phyloP scores from a whole-genome alignment of 1,140 invertebrate genomes.

The Agrypnia vestita region DNA sequence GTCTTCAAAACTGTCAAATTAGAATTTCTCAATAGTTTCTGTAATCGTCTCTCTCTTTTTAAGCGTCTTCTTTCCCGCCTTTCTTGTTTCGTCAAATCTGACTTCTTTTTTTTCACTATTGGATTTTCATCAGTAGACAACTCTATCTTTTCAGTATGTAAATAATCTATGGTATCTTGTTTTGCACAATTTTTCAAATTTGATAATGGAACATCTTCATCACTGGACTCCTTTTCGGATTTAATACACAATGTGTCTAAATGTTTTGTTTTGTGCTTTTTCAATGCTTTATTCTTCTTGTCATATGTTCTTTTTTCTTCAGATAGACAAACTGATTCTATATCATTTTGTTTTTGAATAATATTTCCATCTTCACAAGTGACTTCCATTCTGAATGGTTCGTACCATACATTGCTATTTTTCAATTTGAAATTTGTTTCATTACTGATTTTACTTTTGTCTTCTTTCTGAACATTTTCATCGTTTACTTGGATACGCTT shows the following conservation, averaged over 20 bases:
- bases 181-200: slow-evolving; percentile 34
- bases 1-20: not conserved
- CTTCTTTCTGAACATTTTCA: no score
- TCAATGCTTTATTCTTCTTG: not conserved
- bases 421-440: not conserved
- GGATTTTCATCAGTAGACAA: not conserved
- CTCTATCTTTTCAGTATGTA: not conserved
- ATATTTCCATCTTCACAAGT: slow-evolving; percentile 34
- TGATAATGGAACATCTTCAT: slow-evolving; percentile 54
- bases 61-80: slow-evolving; percentile 28
- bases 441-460: not conserved
- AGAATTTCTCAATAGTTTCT: slow-evolving; percentile 11
- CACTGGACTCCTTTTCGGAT: slow-evolving; percentile 40
- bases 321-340: not conserved
- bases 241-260: slow-evolving; percentile 13
- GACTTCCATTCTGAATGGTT: slow-evolving; percentile 40
- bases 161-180: slow-evolving; percentile 16
- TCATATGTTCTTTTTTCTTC: not conserved
- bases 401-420: not conserved
- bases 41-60: slow-evolving; percentile 23
- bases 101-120: slow-evolving; percentile 18
- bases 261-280: not conserved
- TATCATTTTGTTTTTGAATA: no score
- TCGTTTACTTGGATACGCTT: no score
- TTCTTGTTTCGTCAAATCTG: slow-evolving; percentile 9